Evolutionary conservation across 2,113 vertebrate species (phyloP).

Genomic region (Apistogramma diplotaenia): DNA sequence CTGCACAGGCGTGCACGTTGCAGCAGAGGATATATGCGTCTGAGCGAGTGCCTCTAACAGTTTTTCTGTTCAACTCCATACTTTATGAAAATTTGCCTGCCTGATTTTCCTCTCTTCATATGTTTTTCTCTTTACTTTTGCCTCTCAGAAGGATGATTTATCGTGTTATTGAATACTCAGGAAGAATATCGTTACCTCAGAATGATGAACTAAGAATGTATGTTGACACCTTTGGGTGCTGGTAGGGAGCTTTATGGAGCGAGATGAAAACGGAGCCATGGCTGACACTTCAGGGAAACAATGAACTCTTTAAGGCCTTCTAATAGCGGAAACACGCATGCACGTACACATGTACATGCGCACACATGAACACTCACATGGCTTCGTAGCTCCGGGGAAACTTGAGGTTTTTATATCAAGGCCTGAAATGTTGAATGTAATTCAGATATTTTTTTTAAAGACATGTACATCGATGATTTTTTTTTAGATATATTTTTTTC

Average conservation of each 20-base stretch:
- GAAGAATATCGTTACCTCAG: constrained; percentile 89
- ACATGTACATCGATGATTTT: constrained; percentile 69
- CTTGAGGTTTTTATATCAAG: constrained; percentile 79
- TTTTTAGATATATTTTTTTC: constrained; percentile 73
- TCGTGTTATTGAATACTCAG: constrained; percentile 87
- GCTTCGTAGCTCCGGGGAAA: constrained; percentile 71
- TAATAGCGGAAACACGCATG: constrained; percentile 7
- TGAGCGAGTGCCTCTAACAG: constrained; percentile 14
- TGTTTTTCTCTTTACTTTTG: constrained; percentile 66
- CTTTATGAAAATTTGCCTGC: constrained; percentile 38
- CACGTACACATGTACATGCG: background rate
- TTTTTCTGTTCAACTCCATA: constrained; percentile 2
- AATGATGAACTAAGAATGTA: constrained; percentile 78
- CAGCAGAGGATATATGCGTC: background rate
- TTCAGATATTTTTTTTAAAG: constrained; percentile 77
- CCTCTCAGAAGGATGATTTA: constrained; percentile 75
- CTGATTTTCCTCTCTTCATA: constrained; percentile 28
- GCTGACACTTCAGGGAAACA: constrained; percentile 64
- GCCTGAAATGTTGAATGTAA: constrained; percentile 89
- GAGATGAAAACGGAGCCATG: constrained; percentile 42
- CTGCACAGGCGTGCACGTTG: constrained; percentile 8
- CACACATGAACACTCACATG: constrained; percentile 20
- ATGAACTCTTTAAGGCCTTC: constrained; percentile 54
- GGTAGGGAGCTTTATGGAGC: constrained; percentile 60
- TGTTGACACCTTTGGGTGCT: constrained; percentile 67